Conservation (phyloP, 2,888 invertebrate genomes). For the Pyrrhosoma nymphula region DNA sequence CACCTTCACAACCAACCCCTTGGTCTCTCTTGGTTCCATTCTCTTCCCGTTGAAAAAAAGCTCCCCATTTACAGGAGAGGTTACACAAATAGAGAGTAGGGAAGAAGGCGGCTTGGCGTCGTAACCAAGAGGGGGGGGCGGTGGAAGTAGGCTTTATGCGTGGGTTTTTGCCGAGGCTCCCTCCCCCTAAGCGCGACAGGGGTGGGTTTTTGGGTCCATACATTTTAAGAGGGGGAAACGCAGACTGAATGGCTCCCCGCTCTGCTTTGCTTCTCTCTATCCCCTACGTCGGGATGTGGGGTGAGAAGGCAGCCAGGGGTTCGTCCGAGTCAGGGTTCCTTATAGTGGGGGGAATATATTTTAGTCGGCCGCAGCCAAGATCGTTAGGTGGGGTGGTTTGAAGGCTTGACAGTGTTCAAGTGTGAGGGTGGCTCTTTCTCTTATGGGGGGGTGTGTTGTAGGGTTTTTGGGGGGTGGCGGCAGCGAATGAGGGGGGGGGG, state of each 20-base stretch:
- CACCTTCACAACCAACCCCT: too few species aligned
- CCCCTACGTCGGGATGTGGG: background rate
- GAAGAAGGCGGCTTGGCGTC: background rate
- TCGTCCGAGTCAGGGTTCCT: background rate
- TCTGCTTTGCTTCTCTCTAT: background rate
- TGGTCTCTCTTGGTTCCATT: background rate
- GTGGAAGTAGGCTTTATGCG: background rate
- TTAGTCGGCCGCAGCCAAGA: slow-evolving; percentile 32
- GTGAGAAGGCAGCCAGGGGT: background rate
- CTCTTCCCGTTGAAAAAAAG: background rate
- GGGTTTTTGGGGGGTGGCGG: background rate
- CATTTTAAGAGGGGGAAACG: background rate
- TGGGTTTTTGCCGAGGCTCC: background rate
- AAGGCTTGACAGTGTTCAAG: background rate
- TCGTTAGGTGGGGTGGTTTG: background rate
- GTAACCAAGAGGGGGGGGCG: background rate
- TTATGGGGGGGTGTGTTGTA: background rate
- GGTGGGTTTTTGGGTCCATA: background rate
- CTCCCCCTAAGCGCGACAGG: background rate
- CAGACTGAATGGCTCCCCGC: background rate
- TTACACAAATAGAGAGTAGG: slow-evolving; percentile 50
- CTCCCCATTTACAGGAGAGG: slow-evolving; percentile 39
- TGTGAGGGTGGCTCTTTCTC: background rate
- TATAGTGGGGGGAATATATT: background rate
- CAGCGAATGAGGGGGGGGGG: background rate